Evolutionary conservation across 2,888 invertebrate genomes (phyloP), one percentile per base, ranked within the genome.

Genomic region (Saturnia pavonia): DNA sequence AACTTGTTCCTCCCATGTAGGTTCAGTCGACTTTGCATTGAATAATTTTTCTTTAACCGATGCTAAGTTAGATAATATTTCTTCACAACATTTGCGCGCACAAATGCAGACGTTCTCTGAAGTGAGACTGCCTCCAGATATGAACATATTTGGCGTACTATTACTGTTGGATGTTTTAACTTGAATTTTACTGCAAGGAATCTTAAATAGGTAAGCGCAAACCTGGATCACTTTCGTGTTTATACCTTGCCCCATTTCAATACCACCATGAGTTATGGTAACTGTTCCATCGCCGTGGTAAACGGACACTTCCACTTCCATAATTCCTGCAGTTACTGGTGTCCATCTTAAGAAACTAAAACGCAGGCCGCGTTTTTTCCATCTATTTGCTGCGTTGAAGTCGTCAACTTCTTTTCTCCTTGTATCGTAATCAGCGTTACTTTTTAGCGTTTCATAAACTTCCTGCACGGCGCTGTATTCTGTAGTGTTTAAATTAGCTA

Each of bases 241-340:
- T 69, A 97, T 92, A 0, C 97, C 97, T 91, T 97, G 97, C 0
- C 97, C 97, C 84, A 95, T 94, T 90, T 96, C 96, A 34, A 95
- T 87, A 1, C 96, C 96, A 67, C 95, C 95, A 74, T 96, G 96
- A 1, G 94, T 87, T 22, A 97, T 91, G 3, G 95, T 90, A 1
- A 97, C 96, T 6, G 95, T 94, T 0, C 95, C 96, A 81, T 96
- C 96, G 9, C 95, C 91, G 14, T 96, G 91, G 80, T 94, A 96
- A 72, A 96, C 93, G 3, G 95, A 94, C 19, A 96, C 87, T 70
- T 92, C 87, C 0, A 94, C 91, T 74, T 94, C 94, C 60, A 83
- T 87, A 48, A 90, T 83, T 0, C 78, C 71, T 8, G 74, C 75
- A 6, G 72, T 76, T 3, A 80, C 73, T 7, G 95, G 85, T 0